These are phyloP conservation scores for Carassius carassius DNA, from an alignment of 2,113 vertebrate genomes.

Conservation along the genomic window DNA sequence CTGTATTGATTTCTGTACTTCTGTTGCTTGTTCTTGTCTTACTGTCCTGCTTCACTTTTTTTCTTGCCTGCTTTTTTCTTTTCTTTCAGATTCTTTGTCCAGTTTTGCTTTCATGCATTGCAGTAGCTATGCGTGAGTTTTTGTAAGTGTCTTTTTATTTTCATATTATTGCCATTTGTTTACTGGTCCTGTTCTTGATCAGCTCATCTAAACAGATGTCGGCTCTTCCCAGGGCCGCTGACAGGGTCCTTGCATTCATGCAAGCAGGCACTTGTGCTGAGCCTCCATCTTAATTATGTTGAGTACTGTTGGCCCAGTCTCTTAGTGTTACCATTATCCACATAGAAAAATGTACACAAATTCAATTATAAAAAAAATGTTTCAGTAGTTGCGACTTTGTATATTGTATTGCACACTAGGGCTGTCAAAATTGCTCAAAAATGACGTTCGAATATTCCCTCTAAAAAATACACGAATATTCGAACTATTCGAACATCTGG, in stretches of 20 bases:
- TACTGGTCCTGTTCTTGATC: not conserved
- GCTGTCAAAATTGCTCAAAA: no score
- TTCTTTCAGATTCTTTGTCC: conserved; percentile 46
- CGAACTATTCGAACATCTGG: no score
- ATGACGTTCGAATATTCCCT: no score
- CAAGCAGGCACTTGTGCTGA: conserved; percentile 60
- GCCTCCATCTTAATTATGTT: conserved; percentile 59
- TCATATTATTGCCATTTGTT: not conserved
- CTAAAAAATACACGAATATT: no score
- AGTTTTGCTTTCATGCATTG: conserved; percentile 36
- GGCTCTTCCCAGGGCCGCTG: not conserved
- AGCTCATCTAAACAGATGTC: not conserved
- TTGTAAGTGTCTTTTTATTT: conserved; percentile 38
- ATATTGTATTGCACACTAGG: no score
- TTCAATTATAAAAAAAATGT: conserved; percentile 2
- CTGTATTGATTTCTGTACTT: conserved; percentile 15
- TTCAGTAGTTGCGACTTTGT: not conserved
- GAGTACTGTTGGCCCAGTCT: conserved; percentile 51
- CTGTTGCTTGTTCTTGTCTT: conserved; percentile 25
- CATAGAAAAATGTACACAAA: conserved; percentile 15
- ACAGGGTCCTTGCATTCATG: conserved; percentile 33
- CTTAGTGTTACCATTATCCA: conserved; percentile 55
- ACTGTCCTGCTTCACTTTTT: conserved; percentile 4
- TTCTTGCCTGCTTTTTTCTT: conserved; percentile 31
- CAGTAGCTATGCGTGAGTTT: conserved; percentile 44